A percentile compares a stretch with the other conserved stretches of the same genome.
Conservation (phyloP, 2,797 vertebrate genomes). For the Enteromius paludinosus region DNA sequence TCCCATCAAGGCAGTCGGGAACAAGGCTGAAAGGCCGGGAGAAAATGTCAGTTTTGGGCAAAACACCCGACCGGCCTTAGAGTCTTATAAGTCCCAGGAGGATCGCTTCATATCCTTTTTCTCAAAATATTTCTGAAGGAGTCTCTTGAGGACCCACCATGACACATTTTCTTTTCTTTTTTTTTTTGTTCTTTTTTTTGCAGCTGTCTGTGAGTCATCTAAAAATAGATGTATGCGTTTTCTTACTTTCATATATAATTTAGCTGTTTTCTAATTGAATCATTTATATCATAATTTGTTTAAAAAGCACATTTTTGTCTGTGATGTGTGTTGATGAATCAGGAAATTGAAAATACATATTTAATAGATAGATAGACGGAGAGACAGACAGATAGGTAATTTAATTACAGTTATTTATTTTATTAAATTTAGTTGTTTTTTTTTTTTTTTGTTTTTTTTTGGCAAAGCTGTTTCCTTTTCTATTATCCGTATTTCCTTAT, state of each 20-base stretch:
- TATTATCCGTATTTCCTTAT: too few relatives aligned
- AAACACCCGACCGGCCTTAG: constrained; percentile 5
- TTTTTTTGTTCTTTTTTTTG: neutral
- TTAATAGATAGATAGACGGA: neutral
- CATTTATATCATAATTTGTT: neutral
- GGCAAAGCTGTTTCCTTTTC: too few relatives aligned
- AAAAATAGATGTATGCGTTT: constrained; percentile 11
- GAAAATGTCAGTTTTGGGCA: constrained; percentile 52
- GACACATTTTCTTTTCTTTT: constrained; percentile 4
- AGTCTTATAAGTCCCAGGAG: constrained; percentile 38
- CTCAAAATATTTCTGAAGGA: constrained; percentile 27
- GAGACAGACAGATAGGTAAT: too few relatives aligned
- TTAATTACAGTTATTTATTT: too few relatives aligned
- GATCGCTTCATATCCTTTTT: constrained; percentile 37
- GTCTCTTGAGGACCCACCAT: constrained; percentile 19
- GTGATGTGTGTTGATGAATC: neutral
- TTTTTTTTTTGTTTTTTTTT: too few relatives aligned
- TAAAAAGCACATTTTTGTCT: neutral
- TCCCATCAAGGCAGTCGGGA: constrained; percentile 36
- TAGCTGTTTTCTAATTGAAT: neutral
- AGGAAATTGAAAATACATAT: neutral
- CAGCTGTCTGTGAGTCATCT: constrained; percentile 21
- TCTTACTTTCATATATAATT: neutral
- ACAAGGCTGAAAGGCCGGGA: constrained; percentile 39
- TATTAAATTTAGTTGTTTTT: too few relatives aligned